These are phyloP conservation scores for Muntiacus reevesi DNA, from an alignment of 2,113 vertebrate genomes.

Conservation along the genomic window DNA sequence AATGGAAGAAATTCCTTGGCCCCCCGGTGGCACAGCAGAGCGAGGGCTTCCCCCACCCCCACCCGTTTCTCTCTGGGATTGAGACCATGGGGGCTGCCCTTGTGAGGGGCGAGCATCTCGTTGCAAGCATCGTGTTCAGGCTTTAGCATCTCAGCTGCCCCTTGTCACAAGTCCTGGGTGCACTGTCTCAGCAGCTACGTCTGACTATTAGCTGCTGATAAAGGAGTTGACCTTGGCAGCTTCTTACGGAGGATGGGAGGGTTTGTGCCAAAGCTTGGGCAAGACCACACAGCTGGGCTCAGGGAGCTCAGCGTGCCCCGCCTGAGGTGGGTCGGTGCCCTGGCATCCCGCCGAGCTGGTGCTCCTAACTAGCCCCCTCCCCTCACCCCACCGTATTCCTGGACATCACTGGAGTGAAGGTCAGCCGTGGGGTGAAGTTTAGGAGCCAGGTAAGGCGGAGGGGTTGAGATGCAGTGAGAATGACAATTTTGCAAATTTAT, in stretches of 20 bases:
- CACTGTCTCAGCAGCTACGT: not conserved
- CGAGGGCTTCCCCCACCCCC: too few relatives aligned
- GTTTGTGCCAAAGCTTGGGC: not conserved
- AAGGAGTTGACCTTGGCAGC: not conserved
- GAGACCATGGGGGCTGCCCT: not conserved
- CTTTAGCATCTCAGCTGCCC: not conserved
- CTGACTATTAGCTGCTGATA: not conserved
- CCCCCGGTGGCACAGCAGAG: rapidly evolving
- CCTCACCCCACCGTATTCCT: not conserved
- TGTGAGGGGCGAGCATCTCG: not conserved
- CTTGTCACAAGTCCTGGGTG: not conserved
- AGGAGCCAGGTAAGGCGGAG: not conserved
- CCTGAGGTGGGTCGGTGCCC: not conserved
- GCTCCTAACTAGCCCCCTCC: not conserved
- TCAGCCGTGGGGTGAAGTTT: not conserved
- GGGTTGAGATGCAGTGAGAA: not conserved
- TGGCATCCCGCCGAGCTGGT: not conserved
- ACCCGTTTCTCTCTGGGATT: not conserved
- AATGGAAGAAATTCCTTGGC: not conserved
- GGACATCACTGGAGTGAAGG: not conserved
- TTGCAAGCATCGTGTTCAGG: not conserved
- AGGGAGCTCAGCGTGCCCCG: rapidly evolving
- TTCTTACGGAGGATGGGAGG: not conserved
- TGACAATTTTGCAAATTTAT: not conserved
- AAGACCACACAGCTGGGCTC: not conserved